phyloP scores from a whole-genome alignment of 1,140 invertebrate species.

The Glossosoma conforme region DNA sequence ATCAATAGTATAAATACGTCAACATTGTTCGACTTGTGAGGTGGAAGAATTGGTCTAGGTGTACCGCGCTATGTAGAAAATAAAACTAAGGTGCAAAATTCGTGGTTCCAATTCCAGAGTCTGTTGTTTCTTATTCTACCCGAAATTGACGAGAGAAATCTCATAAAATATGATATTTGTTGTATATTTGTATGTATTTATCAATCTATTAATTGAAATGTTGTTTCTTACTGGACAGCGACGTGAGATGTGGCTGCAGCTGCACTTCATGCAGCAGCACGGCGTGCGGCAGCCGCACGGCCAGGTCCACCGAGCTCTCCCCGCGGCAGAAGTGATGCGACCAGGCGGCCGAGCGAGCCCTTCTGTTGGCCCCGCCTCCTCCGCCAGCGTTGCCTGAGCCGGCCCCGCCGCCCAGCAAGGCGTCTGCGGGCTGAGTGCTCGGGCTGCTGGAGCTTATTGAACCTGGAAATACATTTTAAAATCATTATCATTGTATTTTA shows the following conservation, averaged over 20 bases:
- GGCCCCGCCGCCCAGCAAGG: constrained; percentile 55
- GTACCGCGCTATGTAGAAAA: too few species aligned
- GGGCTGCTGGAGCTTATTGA: constrained; percentile 76
- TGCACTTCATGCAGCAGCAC: constrained; percentile 85
- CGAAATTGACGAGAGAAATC: too few species aligned
- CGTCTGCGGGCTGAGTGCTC: constrained; percentile 81
- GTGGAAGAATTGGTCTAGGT: too few species aligned
- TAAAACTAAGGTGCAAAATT: too few species aligned
- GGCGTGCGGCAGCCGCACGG: constrained; percentile 83
- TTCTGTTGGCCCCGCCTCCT: constrained; percentile 68
- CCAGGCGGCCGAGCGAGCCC: constrained; percentile 83
- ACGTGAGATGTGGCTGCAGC: constrained; percentile 79
- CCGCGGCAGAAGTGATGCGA: constrained; percentile 91
- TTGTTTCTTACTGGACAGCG: constrained; percentile 71
- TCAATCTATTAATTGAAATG: too few species aligned
- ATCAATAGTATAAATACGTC: too few species aligned
- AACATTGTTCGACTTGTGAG: too few species aligned
- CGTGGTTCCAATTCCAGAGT: too few species aligned
- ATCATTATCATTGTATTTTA: background rate
- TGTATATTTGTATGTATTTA: too few species aligned
- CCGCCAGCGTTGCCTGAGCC: constrained; percentile 56
- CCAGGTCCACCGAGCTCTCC: constrained; percentile 81
- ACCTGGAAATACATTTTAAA: constrained; percentile 43
- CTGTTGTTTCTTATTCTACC: too few species aligned
- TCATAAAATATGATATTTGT: too few species aligned